Evolutionary conservation across 2,888 invertebrate species (phyloP), one percentile per base, ranked within the genome.

Genomic region (Tenthredo livida): DNA sequence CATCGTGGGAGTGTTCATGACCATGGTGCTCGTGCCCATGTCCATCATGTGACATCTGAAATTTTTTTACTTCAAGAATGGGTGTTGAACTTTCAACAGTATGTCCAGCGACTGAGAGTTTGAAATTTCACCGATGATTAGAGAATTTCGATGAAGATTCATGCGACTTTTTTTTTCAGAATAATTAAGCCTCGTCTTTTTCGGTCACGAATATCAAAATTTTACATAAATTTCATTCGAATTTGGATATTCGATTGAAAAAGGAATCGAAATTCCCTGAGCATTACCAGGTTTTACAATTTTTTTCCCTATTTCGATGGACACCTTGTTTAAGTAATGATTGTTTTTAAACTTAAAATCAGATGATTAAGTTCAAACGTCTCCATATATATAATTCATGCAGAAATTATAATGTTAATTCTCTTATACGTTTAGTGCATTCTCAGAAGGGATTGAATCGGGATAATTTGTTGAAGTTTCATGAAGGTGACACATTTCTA

Each of bases 51-150:
- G 72, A 73, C 72, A 73, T 73, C 72, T 73, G 43, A 1, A 73
- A 70, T 21, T 17, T 12, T 89, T 54, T 82, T 84, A 21, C 86
- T 15, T 89, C 88, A 67, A 86, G 86, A 88, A 72, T 87, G 0
- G 10, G 10, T 43, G 9, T 33, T 33, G 43, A 43, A 43, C 1
- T 43, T 43, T 43, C 43, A 43, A 12, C 43, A 12, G 43, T 1
- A 47, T 47, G 43, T 47, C 43, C 43, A 12, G 43, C 12, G 43
- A 47, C 12, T 47, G 0, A 12, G 43, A 10, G 15, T 47, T 47
- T 47, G 3, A 15, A 47, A 47, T 4, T 47, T 47, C 12, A 12
- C 47, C 43, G 43, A 43, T 12, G 15, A 47, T 47, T 47, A 47
- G 1, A 47, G 15, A 0, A 12, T 47, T 47, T 10, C 2, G 1